Conservation (phyloP, 2,888 invertebrate genomes). For the Dicranocentrus wangi region DNA sequence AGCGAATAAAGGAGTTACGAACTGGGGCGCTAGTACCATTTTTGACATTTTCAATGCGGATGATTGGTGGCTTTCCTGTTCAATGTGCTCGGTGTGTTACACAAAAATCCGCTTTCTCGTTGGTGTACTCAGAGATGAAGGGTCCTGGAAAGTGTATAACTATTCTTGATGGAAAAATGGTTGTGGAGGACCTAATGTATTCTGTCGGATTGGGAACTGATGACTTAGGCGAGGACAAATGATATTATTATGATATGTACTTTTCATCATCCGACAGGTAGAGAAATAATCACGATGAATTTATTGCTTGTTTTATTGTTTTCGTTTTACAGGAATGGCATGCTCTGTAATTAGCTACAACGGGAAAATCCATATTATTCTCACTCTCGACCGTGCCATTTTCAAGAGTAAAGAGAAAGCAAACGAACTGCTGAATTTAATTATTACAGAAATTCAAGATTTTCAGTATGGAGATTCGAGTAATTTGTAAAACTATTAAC, state of each 20-base stretch:
- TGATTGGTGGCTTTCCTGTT: conserved; percentile 16
- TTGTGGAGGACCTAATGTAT: conserved; percentile 10
- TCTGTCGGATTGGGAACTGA: conserved; percentile 31
- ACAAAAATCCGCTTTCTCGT: background rate
- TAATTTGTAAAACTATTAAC: conserved; percentile 27
- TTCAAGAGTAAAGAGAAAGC: conserved; percentile 9
- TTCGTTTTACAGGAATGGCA: background rate
- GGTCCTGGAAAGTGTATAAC: background rate
- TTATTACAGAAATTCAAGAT: conserved; percentile 25
- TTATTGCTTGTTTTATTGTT: no score
- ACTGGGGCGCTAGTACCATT: conserved; percentile 4
- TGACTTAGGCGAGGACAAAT: conserved; percentile 17
- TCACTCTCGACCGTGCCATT: conserved; percentile 19
- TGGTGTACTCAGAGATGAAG: conserved; percentile 22
- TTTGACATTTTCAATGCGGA: background rate
- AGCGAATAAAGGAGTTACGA: background rate
- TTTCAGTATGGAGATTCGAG: conserved; percentile 37
- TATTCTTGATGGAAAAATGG: background rate
- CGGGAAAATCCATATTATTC: conserved; percentile 24
- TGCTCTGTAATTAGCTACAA: conserved; percentile 33
- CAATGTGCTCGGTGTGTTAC: background rate
- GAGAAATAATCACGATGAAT: no score
- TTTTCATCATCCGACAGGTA: no score
- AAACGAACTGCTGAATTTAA: conserved; percentile 7
- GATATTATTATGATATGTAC: background rate